Evolutionary conservation across 1,140 invertebrate species (phyloP).

Genomic region (Holcopasites calliopsidis): DNA sequence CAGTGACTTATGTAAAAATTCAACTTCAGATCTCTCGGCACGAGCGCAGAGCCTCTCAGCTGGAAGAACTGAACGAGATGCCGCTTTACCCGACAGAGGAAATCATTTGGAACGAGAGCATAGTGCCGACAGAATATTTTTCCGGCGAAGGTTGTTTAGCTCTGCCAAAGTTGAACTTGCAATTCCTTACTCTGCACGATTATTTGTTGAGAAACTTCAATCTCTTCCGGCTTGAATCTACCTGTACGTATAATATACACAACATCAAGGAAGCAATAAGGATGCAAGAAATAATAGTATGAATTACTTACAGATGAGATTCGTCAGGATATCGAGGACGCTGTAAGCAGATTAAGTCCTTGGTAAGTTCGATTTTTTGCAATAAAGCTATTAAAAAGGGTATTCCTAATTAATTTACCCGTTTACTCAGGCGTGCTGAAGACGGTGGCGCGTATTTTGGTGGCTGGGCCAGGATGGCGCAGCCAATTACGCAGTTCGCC

Average conservation of each 20-base stretch:
- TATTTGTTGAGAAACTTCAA: constrained; percentile 99
- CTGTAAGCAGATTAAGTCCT: constrained; percentile 94
- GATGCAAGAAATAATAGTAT: background rate
- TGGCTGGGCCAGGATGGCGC: constrained; percentile 99
- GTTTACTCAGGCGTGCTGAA: constrained; percentile 87
- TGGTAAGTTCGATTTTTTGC: constrained; percentile 83
- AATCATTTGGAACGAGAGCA: constrained; percentile 99
- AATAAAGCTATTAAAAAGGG: background rate
- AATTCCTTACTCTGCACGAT: constrained; percentile 99
- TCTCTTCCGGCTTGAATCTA: constrained; percentile 98
- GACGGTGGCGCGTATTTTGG: constrained; percentile 94
- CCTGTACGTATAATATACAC: constrained; percentile 85
- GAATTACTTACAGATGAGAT: constrained; percentile 90
- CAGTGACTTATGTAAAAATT: constrained; percentile 22
- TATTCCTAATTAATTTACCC: background rate
- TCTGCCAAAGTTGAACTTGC: constrained; percentile 98
- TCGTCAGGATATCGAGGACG: constrained; percentile 98
- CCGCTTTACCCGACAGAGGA: constrained; percentile 99
- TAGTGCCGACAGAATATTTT: constrained; percentile 98
- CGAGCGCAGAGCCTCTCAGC: constrained; percentile 93
- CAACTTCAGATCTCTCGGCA: constrained; percentile 87
- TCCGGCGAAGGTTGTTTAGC: constrained; percentile 97
- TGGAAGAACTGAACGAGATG: constrained; percentile 98
- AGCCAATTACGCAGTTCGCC: constrained; percentile 94
- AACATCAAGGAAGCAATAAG: background rate